Evolutionary conservation across 2,888 invertebrate genomes (phyloP).

Genomic region (Melinaea marsaeus): DNA sequence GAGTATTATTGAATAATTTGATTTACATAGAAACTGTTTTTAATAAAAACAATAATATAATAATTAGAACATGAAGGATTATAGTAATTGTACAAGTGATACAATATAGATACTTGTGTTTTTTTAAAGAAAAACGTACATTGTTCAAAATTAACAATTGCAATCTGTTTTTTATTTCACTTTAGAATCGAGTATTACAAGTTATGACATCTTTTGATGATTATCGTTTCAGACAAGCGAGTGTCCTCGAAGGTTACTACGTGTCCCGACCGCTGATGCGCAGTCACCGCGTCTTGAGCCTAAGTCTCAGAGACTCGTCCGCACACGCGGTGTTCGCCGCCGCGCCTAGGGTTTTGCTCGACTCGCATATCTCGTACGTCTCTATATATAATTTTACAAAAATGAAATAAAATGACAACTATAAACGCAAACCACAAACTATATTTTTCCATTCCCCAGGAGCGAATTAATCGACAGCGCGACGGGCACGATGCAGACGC

Average conservation of each 20-base stretch:
- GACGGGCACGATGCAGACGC: conserved; percentile 55
- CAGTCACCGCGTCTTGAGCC: conserved; percentile 53
- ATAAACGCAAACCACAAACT: background rate
- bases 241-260: conserved; percentile 59
- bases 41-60: no score
- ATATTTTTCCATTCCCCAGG: conserved; percentile 38
- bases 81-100: no score
- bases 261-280: conserved; percentile 57
- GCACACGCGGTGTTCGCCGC: conserved; percentile 41
- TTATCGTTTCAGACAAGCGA: conserved; percentile 22
- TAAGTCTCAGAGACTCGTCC: conserved; percentile 36
- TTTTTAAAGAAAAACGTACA: no score
- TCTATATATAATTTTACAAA: background rate
- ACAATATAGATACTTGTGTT: no score
- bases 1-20: no score
- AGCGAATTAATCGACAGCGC: conserved; percentile 61
- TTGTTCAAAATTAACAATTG: no score
- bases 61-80: no score
- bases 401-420: background rate
- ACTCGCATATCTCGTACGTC: conserved; percentile 54
- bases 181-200: no score
- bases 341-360: conserved; percentile 51
- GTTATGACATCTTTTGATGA: background rate
- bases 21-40: no score
- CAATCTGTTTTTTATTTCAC: no score